Conservation (phyloP, 64 coral and sea anemone species). For the Montipora cactus region DNA sequence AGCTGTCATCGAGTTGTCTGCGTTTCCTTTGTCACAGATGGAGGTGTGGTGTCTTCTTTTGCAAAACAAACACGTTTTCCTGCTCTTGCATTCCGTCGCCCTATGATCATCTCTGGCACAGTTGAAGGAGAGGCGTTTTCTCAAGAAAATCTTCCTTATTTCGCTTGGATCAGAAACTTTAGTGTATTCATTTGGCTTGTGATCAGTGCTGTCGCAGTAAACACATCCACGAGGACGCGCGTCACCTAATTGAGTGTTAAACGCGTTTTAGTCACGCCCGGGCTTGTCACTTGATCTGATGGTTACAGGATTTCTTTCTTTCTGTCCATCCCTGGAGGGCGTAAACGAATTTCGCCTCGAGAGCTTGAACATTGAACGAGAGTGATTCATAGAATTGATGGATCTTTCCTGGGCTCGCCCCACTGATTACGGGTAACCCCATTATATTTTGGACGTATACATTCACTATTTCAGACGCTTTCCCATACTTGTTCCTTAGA, state of each 20-base stretch:
- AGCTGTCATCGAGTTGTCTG: background rate
- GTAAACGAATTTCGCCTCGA: too few relatives aligned
- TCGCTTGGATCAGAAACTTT: background rate
- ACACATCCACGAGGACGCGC: background rate
- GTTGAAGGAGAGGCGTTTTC: background rate
- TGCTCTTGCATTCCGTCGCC: background rate
- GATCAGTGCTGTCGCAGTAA: background rate
- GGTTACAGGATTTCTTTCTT: too few relatives aligned
- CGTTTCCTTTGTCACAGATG: background rate
- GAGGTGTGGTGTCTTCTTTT: background rate
- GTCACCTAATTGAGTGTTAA: too few relatives aligned
- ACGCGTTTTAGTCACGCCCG: too few relatives aligned
- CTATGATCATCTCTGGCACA: background rate
- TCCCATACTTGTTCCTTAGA: background rate
- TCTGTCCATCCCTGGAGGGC: too few relatives aligned
- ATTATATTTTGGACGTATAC: background rate
- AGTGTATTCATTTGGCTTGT: background rate
- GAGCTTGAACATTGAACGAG: background rate
- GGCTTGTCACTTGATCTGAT: too few relatives aligned
- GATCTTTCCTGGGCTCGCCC: background rate
- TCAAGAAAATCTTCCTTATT: background rate
- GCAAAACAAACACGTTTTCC: background rate
- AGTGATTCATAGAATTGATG: background rate
- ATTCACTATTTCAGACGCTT: background rate
- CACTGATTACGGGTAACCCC: background rate